These are phyloP conservation scores for Melangyna quadrimaculata DNA, from an alignment of 2,888 invertebrate species.

Conservation along the genomic window DNA sequence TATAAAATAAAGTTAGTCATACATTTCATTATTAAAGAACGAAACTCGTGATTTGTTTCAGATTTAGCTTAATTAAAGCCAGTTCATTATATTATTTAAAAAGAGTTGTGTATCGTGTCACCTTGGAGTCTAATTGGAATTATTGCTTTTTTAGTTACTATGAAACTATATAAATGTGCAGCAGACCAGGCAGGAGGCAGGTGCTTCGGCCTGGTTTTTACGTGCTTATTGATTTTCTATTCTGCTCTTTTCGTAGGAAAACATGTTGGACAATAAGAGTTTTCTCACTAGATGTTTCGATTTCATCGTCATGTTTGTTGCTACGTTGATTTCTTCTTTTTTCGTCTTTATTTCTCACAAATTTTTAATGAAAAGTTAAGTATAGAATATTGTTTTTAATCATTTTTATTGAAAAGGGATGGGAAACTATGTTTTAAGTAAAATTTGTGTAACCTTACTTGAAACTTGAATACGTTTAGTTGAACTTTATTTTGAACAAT, in stretches of 20 bases:
- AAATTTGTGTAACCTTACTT: no score
- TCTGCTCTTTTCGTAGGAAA: constrained; percentile 52
- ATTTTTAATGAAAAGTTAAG: no score
- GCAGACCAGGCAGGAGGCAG: not conserved
- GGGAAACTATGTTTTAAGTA: no score
- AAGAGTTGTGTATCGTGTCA: not conserved
- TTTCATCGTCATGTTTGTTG: constrained; percentile 63
- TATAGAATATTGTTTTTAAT: no score
- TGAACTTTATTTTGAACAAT: no score
- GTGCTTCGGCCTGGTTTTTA: constrained; percentile 21
- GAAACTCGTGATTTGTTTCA: not conserved
- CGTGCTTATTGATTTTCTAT: constrained; percentile 67
- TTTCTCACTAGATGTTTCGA: constrained; percentile 62
- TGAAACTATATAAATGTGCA: not conserved
- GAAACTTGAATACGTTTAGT: no score
- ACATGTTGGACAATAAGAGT: constrained; percentile 39
- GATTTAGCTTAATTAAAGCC: not conserved
- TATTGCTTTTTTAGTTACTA: not conserved
- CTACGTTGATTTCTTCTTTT: constrained; percentile 36
- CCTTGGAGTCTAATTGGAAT: not conserved
- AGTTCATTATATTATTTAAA: not conserved
- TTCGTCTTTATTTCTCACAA: not conserved
- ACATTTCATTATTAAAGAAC: not conserved
- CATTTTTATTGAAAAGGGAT: not conserved
- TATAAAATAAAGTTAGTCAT: constrained; percentile 25